Base-by-base conservation (phyloP, 2,888 invertebrate genomes). In the Epistrophella euchroma region DNA sequence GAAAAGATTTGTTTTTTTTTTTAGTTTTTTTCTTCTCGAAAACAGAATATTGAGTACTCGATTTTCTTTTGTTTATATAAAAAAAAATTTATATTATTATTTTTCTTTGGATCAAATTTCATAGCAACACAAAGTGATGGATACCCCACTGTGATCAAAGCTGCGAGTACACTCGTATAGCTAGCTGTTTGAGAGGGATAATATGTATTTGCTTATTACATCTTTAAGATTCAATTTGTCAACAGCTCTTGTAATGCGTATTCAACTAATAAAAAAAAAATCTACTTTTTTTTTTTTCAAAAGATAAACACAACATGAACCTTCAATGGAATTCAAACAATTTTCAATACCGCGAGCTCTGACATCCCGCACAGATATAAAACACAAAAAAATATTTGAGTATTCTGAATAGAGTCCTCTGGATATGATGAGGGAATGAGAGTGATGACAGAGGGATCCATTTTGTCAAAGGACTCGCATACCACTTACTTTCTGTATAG, bases 171-270 rank as follows among this genome's bases (percentile, higher is more conserved):
- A 10, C 4, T 3, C 32, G 32, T 15, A 15, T 40, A 40, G 35
- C 35, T 47, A 32, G 17, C 64, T 70, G 68, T 52, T 22, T 45
- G 52, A 62, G 50, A 60, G 62, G 73, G 55, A 77, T 70, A 66
- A 73, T 78, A 73, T 84, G 79, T 75, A 73, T 84, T 84, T 75
- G 68, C 76, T 85, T 80, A 80, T 75, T 80, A 71, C 84, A 68
- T 85, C 80, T 70, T 81, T 64, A 81, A 85, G 85, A 85, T 80
- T 81, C 85, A 81, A 86, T 81, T 81, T 86, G 85, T 86, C 85
- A 81, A 81, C 85, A 81, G 80, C 71, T 76, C 81, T 35, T 70
- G 62, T 56, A 58, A 40, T 71, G 40, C 32, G 37, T 52, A 68
- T 52, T 43, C 40, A 25, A 68, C 50, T 40, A 50, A 68, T 37